Evolutionary conservation across 1,140 invertebrate species (phyloP), one percentile per base, ranked within the genome.

Genomic region (Zaprionus ornatus): DNA sequence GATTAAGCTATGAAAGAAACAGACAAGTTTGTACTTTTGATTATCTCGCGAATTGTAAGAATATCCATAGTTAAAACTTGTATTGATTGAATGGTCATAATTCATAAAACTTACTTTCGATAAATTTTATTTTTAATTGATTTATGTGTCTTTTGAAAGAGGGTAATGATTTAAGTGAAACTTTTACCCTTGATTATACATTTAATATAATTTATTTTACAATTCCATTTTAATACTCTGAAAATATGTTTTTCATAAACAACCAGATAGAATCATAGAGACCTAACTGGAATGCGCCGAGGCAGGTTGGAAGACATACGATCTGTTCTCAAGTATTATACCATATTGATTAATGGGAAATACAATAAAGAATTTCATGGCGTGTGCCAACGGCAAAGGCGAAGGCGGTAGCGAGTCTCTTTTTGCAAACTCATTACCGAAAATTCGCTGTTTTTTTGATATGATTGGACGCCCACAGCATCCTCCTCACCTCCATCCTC

Each of bases 261-360:
- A 35, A 12, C 13, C 19, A 13, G 4, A 21, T 10, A 21, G 12
- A 50, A 23, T 50, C 4, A 50, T 19, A 21, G 19, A 21, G 17
- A 50, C 21, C 21, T 0, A 50, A 21, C 12, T 12, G 9, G 3
- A 21, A 50, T 50, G n/a, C 9, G 42, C 15, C n/a, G 15, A 6
- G 10, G 42, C 7, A 21, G 10, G 27, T 48, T 61, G 23, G n/a
- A n/a, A 61, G 3, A 40, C 40, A 50, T 25, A 35, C 27, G 23
- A 15, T 54, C 5, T n/a, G 7, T 42, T 55, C 21, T 29, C 32
- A 65, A 55, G 48, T 23, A 9, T n/a, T n/a, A n/a, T n/a, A n/a
- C 17, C 13, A 32, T 45, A 45, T 66, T 66, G 63, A 73, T 66
- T 66, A 60, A 66, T 54, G 42, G 21, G 12, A 42, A 73, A 73